Evolutionary conservation across 2,888 invertebrate species (phyloP), one percentile per base, ranked within the genome.

Genomic region (Mythimna ferrago): DNA sequence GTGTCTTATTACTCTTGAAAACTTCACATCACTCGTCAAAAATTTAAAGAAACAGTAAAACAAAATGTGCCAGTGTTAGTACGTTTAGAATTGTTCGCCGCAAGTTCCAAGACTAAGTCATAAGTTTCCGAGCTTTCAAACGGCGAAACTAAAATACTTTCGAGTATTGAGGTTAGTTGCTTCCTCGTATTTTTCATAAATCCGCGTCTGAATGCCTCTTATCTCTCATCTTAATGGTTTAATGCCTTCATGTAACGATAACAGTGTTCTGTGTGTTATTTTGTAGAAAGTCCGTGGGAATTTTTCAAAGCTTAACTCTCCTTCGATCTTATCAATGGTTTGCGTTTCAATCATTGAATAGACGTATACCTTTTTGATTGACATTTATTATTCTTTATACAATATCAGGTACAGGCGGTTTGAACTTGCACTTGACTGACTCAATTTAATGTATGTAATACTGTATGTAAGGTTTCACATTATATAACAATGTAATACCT

Each of bases 191-290:
- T 83, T 76, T 83, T 81, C 66, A 71, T 61, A 73, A 72, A 72
- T 72, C 56, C 68, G 54, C 62, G 61, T 72, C 57, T 62, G 56
- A 73, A 75, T 71, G 67, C 60, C 5, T 56, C n/a, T 72, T 83
- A 83, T 83, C 83, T 76, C 65, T 58, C 44, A 83, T 83, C 81
- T 83, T 76, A 76, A 79, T 78, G 63, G 67, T 71, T 61, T 64
- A 60, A 71, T 78, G 64, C 62, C 65, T 61, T 44, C 68, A 66
- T 66, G 48, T 41, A 51, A 61, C 61, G 14, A 48, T 72, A 68
- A 70, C 75, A 51, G 63, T 71, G 58, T 60, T 56, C 60, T 35
- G 16, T 64, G 11, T 44, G 44, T 44, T 44, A 44, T 44, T 66
- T 21, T 69, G 19, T 68, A 51, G 62, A 48, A 64, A 64, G 56